A percentile compares a stretch with the other conserved stretches of the same genome.
Evolutionary conservation across 1,140 invertebrate genomes (phyloP).

Genomic region (Apis mellifera): Amel_HAv3.1 CM009936.2:14779001-14779500

Average conservation of each 20-base stretch:
- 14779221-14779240: neutral
- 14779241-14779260: neutral
- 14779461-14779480: neutral
- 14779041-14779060: too few relatives aligned
- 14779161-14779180: too few relatives aligned
- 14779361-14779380: neutral
- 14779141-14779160: too few relatives aligned
- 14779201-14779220: too few relatives aligned
- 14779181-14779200: too few relatives aligned
- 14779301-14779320: neutral
- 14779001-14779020: too few relatives aligned
- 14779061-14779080: too few relatives aligned
- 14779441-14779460: slow-evolving; percentile 38
- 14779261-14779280: neutral
- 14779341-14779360: neutral
- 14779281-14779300: neutral
- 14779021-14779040: too few relatives aligned
- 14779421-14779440: neutral
- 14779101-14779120: too few relatives aligned
- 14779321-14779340: neutral
- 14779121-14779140: too few relatives aligned
- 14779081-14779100: too few relatives aligned
- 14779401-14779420: too few relatives aligned
- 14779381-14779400: slow-evolving; percentile 7
- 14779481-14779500: slow-evolving; percentile 49